These are phyloP conservation scores for Meandrusa payeni DNA, from an alignment of 2,888 invertebrate genomes.

Conservation along the genomic window DNA sequence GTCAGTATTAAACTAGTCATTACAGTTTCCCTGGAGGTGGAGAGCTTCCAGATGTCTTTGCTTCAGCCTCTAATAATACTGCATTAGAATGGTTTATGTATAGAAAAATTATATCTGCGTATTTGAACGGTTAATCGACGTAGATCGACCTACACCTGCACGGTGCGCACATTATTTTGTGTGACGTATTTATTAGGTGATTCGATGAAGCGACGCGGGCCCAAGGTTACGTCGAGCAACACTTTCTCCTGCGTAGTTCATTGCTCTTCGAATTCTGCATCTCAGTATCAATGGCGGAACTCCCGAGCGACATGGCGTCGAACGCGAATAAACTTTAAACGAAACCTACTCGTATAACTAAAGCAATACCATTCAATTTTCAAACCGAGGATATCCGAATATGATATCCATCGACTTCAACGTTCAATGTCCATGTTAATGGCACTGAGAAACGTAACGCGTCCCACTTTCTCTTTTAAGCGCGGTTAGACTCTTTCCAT, in stretches of 20 bases:
- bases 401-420: conserved; percentile 67
- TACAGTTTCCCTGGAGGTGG: too few species aligned
- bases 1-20: too few species aligned
- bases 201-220: conserved; percentile 58
- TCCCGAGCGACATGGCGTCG: conserved; percentile 42
- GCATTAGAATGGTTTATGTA: too few species aligned
- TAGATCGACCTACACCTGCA: conserved; percentile 28
- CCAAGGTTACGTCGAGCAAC: conserved; percentile 76
- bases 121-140: conserved; percentile 8
- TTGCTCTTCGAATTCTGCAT: conserved; percentile 75
- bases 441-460: conserved; percentile 77
- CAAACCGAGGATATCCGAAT: conserved; percentile 34
- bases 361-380: conserved; percentile 29
- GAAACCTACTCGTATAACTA: conserved; percentile 29
- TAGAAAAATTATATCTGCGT: too few species aligned
- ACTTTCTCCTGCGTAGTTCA: conserved; percentile 76
- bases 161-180: conserved; percentile 38
- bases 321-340: conserved; percentile 26
- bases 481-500: conserved; percentile 65
- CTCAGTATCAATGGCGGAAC: conserved; percentile 45
- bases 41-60: too few species aligned
- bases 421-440: conserved; percentile 78
- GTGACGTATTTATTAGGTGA: conserved; percentile 70
- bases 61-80: too few species aligned
- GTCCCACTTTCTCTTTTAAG: conserved; percentile 81